phyloP scores from a whole-genome alignment of 2,888 invertebrate genomes.

The Temnothorax rugatulus region DNA sequence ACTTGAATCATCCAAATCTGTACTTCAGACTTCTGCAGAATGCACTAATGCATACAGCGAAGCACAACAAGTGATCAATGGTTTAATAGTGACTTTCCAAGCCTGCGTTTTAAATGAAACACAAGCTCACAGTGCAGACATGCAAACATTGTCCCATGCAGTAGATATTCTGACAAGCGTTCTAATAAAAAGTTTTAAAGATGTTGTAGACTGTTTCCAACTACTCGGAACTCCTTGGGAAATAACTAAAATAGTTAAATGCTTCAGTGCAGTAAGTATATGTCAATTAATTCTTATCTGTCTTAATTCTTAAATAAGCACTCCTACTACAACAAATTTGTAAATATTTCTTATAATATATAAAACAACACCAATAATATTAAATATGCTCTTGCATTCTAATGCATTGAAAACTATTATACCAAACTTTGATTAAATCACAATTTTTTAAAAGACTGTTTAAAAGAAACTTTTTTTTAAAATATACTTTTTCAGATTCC shows the following conservation, averaged over 20 bases:
- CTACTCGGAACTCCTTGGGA: too few relatives aligned
- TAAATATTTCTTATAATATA: neutral
- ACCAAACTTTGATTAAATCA: neutral
- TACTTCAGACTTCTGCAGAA: neutral
- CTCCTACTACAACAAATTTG: neutral
- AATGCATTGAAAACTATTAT: neutral
- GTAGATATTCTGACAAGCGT: too few relatives aligned
- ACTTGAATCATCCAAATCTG: neutral
- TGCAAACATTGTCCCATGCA: too few relatives aligned
- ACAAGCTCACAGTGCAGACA: too few relatives aligned
- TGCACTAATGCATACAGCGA: neutral
- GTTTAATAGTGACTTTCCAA: rapidly evolving
- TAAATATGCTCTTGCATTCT: neutral
- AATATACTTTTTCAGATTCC: neutral
- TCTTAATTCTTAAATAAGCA: constrained; percentile 4
- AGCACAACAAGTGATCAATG: rapidly evolving
- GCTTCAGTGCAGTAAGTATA: neutral
- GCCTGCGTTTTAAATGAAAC: neutral
- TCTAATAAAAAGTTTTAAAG: too few relatives aligned
- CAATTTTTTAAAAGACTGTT: neutral
- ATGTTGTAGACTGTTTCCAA: too few relatives aligned
- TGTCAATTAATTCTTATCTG: neutral
- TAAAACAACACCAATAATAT: constrained; percentile 6
- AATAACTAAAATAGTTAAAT: neutral
- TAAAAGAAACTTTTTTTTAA: too few relatives aligned